Base-by-base conservation (phyloP, 2,797 vertebrate species). In the Acanthurus leucopareius region DNA sequence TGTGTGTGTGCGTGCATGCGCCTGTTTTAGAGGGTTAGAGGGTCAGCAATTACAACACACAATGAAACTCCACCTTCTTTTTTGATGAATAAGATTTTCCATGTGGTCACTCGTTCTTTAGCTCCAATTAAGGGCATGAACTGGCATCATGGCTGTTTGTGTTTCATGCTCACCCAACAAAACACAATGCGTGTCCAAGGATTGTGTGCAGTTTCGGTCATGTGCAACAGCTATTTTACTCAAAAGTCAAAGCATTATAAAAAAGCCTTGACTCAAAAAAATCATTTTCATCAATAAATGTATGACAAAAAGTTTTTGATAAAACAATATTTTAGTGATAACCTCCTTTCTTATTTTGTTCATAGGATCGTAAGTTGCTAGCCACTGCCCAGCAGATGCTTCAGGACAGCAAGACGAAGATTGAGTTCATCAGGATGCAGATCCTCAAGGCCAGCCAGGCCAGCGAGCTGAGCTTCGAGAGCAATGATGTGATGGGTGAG, bases 341-440 rank as follows among this genome's bases (percentile, higher is more conserved):
- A 3, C 59, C 69, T 58, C 0, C 28, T 40, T 52, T 78, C n/a
- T 10, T 0, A n/a, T 57, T 66, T 57, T 57, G 78, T 91, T 80
- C 81, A 63, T 73, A 99, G 98, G 98, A 99, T 93, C 97, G 97
- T 73, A 99, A 99, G 92, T 94, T 99, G 82, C 96, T 99, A 88
- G 97, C 96, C 38, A 97, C 97, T 14, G 98, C 98, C 73, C 98
- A 99, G 89, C 98, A 99, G 88, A 97, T 99, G 96, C 97, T 99
- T 65, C 98, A 99, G 88, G 98, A 99, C 93, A 99, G 98, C 95
- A 99, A 97, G 93, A 99, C 96, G 19, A 99, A 99, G 95, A 99
- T 99, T 40, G 97, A 99, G 96, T 98, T 99, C 88, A 99, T 99
- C 94, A 94, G 98, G 89, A 99, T 99, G 98, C 98, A 99, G 95